Evolutionary conservation across 2,797 vertebrate genomes (phyloP).

Genomic region (Acrossocheilus wenchowensis): DNA sequence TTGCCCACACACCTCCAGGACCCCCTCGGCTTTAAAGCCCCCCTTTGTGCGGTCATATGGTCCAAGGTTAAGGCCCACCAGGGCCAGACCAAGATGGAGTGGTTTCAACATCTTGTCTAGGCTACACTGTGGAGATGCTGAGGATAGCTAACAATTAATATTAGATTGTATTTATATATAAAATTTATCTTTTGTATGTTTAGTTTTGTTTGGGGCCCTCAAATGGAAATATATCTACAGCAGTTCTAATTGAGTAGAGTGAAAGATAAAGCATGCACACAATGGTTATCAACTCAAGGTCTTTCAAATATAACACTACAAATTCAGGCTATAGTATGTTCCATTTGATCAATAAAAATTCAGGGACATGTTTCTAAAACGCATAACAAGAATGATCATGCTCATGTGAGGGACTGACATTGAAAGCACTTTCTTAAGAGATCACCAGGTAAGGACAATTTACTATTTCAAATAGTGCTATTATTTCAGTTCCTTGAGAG

Average conservation of each 20-base stretch:
- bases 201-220: neutral
- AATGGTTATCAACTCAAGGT: constrained; percentile 23
- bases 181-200: neutral
- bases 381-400: neutral
- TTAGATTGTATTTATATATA: constrained; percentile 17
- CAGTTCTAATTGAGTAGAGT: neutral
- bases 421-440: constrained; percentile 16
- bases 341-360: constrained; percentile 4
- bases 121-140: neutral
- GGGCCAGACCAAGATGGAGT: neutral
- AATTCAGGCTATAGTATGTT: constrained; percentile 14
- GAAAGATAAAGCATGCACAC: constrained; percentile 1
- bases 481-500: constrained; percentile 6
- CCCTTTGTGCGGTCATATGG: constrained; percentile 4
- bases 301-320: constrained; percentile 14
- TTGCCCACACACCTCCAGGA: constrained; percentile 78
- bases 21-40: constrained; percentile 46
- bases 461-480: constrained; percentile 8
- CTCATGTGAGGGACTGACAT: neutral
- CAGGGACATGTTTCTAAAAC: constrained; percentile 24
- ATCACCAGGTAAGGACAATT: neutral
- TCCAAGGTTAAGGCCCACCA: constrained; percentile 88
- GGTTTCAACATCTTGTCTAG: neutral
- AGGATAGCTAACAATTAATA: neutral
- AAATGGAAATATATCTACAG: constrained; percentile 9